Base-by-base conservation (phyloP, 1,140 invertebrate genomes). In the Episyrphus balteatus region DNA sequence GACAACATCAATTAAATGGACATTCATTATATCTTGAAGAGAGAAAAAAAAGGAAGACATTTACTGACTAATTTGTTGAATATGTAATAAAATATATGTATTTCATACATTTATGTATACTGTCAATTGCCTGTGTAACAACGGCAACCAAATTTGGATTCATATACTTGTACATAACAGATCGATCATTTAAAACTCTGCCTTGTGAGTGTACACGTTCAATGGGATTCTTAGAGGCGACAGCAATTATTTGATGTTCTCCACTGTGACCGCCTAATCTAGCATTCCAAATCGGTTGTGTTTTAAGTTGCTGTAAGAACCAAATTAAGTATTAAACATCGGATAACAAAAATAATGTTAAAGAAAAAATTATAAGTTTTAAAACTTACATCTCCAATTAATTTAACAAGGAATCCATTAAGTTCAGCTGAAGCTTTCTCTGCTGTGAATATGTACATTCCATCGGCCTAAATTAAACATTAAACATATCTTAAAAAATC, bases 131-230 rank as follows among this genome's bases (percentile, higher is more conserved):
- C 67, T 91, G 78, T 1, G 88, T 86, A 9, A 88, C 76, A 52
- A 98, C 75, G 19, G 87, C 88, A 38, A 95, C 82, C 48, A 99
- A 72, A 74, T 99, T 98, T 18, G 96, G 96, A 78, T 99, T 99
- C 41, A 92, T 79, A 68, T 99, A 98, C 68, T 99, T 99, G 72
- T 99, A 99, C 15, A 98, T 78, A 36, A 99, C 95, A 61, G 88
- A 92, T 56, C 96, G 78, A 74, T 99, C 95, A 30, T 83, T 85
- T 48, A 99, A 72, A 26, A 98, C 94, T 56, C 92, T 79, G 21
- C 96, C 96, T 66, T 94, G 91, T 1, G 94, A 96, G 68, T 98
- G 92, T 10, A 97, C 91, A 58, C 84, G 82, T 73, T 98, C 95
- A 52, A 78, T 71, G 11, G 80, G 70, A 60, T 80, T 80, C 62